Percentiles rank a stretch among this genome's conserved stretches.
Conservation (phyloP, 2,888 invertebrate genomes). For the Acanthococcus lagerstroemiae region DNA sequence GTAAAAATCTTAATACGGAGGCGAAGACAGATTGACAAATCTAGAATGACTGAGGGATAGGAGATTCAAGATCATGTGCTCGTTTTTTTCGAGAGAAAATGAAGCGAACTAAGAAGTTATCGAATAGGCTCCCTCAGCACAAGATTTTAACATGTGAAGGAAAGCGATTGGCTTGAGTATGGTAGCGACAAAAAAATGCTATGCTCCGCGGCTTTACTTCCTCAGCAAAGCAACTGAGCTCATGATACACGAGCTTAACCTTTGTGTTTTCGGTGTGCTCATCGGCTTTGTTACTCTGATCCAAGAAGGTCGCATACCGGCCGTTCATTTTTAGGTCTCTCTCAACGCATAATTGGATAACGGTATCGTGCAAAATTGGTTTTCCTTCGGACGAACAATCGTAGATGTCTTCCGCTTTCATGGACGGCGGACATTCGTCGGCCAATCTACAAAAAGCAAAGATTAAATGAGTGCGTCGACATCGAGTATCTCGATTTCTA, state of each 20-base stretch:
- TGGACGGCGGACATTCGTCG: constrained; percentile 5
- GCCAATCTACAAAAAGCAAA: not conserved
- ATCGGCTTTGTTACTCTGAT: constrained; percentile 36
- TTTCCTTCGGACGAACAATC: constrained; percentile 62
- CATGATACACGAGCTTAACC: too few relatives aligned
- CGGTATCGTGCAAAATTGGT: constrained; percentile 82
- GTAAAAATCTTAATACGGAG: not conserved
- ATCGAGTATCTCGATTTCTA: not conserved
- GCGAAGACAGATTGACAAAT: not conserved
- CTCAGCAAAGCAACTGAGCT: not conserved
- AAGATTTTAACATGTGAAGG: too few relatives aligned
- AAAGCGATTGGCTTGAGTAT: too few relatives aligned
- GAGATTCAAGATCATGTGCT: too few relatives aligned
- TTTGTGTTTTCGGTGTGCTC: constrained; percentile 36
- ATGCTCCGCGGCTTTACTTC: too few relatives aligned
- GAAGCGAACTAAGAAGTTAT: too few relatives aligned
- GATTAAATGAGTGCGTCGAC: not conserved
- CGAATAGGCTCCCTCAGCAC: too few relatives aligned
- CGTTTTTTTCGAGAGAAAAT: too few relatives aligned
- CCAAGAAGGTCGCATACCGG: constrained; percentile 36
- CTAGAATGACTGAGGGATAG: not conserved
- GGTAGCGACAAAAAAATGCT: too few relatives aligned
- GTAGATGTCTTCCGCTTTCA: constrained; percentile 53
- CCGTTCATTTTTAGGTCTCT: constrained; percentile 40
- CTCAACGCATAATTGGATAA: constrained; percentile 59